These are phyloP conservation scores for Hemicentrotus pulcherrimus DNA, from an alignment of 35 echinoderm and acorn worm genomes.

Conservation along the genomic window DNA sequence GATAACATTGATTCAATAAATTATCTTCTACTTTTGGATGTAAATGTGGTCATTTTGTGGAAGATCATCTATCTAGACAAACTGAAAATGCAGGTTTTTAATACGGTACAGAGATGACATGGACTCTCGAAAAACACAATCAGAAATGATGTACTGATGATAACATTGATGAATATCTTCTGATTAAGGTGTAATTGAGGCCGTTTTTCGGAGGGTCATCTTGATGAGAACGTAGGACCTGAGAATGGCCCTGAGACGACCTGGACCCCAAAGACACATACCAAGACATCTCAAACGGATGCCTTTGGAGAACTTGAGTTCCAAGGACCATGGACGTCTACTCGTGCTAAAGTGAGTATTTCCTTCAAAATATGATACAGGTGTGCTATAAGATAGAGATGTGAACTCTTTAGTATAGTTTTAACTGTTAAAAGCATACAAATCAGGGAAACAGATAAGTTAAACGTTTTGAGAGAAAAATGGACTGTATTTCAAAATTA, in stretches of 20 bases:
- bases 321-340: constrained; percentile 73
- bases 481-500: no score
- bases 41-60: no score
- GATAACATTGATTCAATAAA: no score
- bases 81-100: no score
- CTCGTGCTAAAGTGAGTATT: constrained; percentile 74
- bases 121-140: no score
- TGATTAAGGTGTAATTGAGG: constrained; percentile 73
- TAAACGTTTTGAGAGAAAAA: no score
- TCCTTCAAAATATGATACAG: background rate
- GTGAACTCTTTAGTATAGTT: background rate
- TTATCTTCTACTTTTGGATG: no score
- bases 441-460: no score
- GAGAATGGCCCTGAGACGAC: constrained; percentile 7
- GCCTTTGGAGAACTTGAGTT: constrained; percentile 94
- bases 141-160: no score
- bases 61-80: no score
- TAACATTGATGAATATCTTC: background rate
- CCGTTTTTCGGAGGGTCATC: constrained; percentile 43
- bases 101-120: no score
- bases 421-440: background rate
- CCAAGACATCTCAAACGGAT: constrained; percentile 52
- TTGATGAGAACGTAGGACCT: background rate
- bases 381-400: background rate
- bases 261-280: constrained; percentile 77